Base-by-base conservation (phyloP, 1,140 invertebrate species). In the Diabrotica virgifera region DNA sequence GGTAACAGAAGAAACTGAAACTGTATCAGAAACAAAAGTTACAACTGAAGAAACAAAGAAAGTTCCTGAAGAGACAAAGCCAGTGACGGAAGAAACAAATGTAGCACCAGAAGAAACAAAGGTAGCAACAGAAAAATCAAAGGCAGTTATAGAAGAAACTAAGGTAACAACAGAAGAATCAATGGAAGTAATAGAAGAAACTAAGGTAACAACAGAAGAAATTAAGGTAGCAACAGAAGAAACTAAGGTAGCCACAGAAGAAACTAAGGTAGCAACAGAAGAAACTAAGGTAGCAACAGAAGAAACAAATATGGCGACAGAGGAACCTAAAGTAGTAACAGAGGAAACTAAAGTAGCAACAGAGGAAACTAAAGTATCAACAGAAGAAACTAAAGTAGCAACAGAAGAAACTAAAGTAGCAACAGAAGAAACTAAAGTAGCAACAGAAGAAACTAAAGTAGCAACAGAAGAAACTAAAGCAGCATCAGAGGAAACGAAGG, bases 341-440 rank as follows among this genome's bases (percentile, higher is more conserved):
- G 65, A 10, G 59, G 64, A 35, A 66, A 58, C 50, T 37, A 38
- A 40, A 40, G 66, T 36, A 60, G 11, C 63, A 57, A 59, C 24
- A 55, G 61, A 46, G 60, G 40, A 11, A 59, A 11, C 37, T 60
- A 65, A 50, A 52, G 52, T 35, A 53, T 50, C 24, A 13, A 24
- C 36, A n/a, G 57, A 60, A 36, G 40, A 24, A 54, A 52, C 40
- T 38, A 24, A 58, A 36, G 40, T 36, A 40, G 52, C 38, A 60
- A 51, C 10, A 35, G 55, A 38, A 40, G 52, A 37, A 38, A n/a
- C 24, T 61, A 55, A 61, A 24, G 24, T 24, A 14, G 11, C 11
- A 24, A 72, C 68, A 51, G 70, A 66, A 3, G 71, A 67, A 62
- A 61, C 66, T 35, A 62, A 54, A 62, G 36, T 63, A 63, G 13